These are phyloP conservation scores for Xenotilapia leptura DNA, from an alignment of 2,113 vertebrate genomes.

Conservation along the genomic window DNA sequence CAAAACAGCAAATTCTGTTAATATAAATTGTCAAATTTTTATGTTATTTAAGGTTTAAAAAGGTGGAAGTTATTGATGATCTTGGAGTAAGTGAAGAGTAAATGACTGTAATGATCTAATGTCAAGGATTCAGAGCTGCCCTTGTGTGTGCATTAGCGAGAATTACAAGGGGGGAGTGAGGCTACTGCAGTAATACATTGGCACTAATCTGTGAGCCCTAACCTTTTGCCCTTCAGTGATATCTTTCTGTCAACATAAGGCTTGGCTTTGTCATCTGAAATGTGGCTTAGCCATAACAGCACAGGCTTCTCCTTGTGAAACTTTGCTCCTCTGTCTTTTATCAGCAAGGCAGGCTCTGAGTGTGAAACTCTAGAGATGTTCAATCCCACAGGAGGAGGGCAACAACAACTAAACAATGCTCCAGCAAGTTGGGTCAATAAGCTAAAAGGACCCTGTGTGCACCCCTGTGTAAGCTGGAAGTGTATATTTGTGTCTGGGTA, in stretches of 20 bases:
- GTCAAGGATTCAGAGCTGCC: not conserved
- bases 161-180: not conserved
- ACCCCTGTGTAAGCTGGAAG: not conserved
- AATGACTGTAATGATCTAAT: not conserved
- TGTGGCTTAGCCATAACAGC: not conserved
- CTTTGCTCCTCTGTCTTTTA: not conserved
- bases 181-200: conserved; percentile 45
- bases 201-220: conserved; percentile 15
- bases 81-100: not conserved
- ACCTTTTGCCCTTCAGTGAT: conserved; percentile 23
- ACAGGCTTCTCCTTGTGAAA: not conserved
- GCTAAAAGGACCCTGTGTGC: not conserved
- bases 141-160: not conserved
- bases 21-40: not conserved
- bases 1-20: not conserved
- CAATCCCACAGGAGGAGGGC: not conserved
- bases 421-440: conserved; percentile 1
- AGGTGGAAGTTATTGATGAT: not conserved
- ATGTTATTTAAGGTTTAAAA: not conserved
- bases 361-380: not conserved
- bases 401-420: conserved; percentile 17
- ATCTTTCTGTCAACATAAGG: conserved; percentile 1
- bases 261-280: conserved; percentile 4
- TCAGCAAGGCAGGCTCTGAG: not conserved
- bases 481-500: not conserved